A percentile compares a stretch with the other conserved stretches of the same genome.
phyloP scores from a whole-genome alignment of 2,888 invertebrate species.

The Morpho helenor region DNA sequence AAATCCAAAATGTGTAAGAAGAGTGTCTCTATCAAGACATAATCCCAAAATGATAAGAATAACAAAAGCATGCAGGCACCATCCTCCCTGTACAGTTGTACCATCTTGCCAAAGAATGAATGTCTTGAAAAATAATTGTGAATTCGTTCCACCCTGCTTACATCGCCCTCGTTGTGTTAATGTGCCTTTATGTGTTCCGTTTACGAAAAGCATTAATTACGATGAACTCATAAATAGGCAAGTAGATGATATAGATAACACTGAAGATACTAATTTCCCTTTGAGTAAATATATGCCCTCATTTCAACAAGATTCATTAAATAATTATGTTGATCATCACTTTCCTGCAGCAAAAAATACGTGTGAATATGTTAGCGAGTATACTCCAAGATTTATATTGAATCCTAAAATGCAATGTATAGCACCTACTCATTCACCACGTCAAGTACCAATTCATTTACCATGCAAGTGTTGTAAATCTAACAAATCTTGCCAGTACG shows the following conservation, averaged over 20 bases:
- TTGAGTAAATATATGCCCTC: conserved; percentile 42
- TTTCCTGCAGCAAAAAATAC: conserved; percentile 41
- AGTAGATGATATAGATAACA: conserved; percentile 32
- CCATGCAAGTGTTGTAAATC: conserved; percentile 36
- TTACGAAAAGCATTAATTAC: conserved; percentile 49
- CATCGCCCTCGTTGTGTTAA: conserved; percentile 67
- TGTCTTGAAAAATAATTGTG: conserved; percentile 60
- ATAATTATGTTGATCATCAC: conserved; percentile 37
- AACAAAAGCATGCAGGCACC: conserved; percentile 66
- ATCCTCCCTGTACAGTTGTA: conserved; percentile 67
- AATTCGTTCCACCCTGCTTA: conserved; percentile 59
- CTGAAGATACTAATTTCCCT: conserved; percentile 37
- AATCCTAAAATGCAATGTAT: conserved; percentile 36
- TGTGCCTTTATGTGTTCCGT: conserved; percentile 60
- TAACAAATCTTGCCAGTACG: conserved; percentile 62
- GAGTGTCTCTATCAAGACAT: conserved; percentile 35
- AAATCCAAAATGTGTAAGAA: conserved; percentile 36
- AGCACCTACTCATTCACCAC: conserved; percentile 35
- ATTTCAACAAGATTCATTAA: conserved; percentile 40
- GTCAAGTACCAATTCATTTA: conserved; percentile 30
- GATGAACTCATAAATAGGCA: conserved; percentile 42
- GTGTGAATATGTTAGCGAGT: conserved; percentile 39
- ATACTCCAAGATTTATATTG: conserved; percentile 35
- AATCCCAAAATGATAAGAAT: conserved; percentile 52
- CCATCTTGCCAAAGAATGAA: conserved; percentile 63